phyloP scores from a whole-genome alignment of 37 sponge, comb jelly and placozoan species.

The Eunapius fragilis region DNA sequence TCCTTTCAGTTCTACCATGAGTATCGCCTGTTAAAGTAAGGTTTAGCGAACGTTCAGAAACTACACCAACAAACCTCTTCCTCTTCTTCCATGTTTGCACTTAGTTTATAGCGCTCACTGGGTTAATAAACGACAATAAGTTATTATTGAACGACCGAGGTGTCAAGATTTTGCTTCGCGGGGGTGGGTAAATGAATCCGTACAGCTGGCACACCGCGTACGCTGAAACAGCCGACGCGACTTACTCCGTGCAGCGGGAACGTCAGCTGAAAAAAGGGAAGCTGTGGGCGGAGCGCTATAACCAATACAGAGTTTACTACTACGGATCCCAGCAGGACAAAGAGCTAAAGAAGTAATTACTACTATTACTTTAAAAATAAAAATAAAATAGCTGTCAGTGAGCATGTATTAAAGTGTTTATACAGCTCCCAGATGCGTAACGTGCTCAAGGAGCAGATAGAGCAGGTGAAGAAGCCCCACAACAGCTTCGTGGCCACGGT shows the following conservation, averaged over 20 bases:
- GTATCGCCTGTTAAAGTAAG: constrained; percentile 10
- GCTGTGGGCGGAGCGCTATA: constrained; percentile 9
- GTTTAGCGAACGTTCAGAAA: no score
- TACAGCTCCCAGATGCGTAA: constrained; percentile 30
- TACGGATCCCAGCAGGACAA: constrained; percentile 39
- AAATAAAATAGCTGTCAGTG: no score
- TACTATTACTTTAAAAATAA: no score
- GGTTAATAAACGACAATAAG: background rate
- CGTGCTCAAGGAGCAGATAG: constrained; percentile 39
- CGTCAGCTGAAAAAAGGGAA: constrained; percentile 15
- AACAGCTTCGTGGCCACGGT: constrained; percentile 2
- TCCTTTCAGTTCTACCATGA: constrained; percentile 51
- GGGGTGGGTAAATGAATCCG: background rate
- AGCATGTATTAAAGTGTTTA: no score
- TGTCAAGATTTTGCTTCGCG: background rate
- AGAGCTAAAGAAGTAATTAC: constrained; percentile 45
- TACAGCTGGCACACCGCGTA: constrained; percentile 11
- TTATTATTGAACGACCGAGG: background rate
- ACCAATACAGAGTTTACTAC: constrained; percentile 48
- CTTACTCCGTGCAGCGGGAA: constrained; percentile 14
- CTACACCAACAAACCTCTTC: background rate
- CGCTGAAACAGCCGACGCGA: constrained; percentile 33
- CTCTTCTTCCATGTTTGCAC: no score
- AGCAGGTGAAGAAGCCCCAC: constrained; percentile 16
- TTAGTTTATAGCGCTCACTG: background rate